Conservation (phyloP, 2,113 vertebrate species). For the Pithys albifrons region DNA sequence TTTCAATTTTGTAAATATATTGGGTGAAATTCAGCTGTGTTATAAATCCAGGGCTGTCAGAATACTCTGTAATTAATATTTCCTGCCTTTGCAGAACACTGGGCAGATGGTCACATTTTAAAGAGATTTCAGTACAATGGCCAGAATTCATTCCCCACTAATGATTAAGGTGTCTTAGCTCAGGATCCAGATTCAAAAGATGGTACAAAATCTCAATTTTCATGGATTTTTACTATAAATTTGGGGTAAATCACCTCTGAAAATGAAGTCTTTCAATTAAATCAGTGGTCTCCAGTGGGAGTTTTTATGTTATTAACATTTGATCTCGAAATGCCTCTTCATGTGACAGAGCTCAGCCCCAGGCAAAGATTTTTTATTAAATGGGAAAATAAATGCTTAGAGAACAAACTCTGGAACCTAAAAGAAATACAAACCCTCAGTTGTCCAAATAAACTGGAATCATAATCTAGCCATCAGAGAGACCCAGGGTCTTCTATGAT, state of each 20-base stretch:
- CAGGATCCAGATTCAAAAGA: neutral
- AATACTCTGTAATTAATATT: neutral
- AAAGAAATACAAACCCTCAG: neutral
- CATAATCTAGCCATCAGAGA: neutral
- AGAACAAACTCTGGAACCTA: neutral
- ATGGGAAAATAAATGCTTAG: neutral
- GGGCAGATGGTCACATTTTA: neutral
- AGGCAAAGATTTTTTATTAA: neutral
- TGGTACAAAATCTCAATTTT: neutral
- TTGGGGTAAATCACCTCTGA: neutral
- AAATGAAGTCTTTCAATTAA: neutral
- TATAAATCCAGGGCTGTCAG: neutral
- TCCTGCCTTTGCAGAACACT: neutral
- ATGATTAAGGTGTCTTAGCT: neutral
- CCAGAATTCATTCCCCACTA: neutral
- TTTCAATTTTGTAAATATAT: neutral
- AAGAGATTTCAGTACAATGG: neutral
- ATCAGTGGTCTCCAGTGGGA: neutral
- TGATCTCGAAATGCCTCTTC: neutral
- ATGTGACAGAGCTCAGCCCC: neutral
- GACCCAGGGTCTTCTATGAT: neutral
- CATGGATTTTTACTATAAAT: neutral
- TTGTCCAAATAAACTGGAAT: neutral
- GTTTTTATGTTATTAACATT: neutral
- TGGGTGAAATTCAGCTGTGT: neutral